Conservation (phyloP, 2,113 vertebrate species). For the Neofelis nebulosa region DNA sequence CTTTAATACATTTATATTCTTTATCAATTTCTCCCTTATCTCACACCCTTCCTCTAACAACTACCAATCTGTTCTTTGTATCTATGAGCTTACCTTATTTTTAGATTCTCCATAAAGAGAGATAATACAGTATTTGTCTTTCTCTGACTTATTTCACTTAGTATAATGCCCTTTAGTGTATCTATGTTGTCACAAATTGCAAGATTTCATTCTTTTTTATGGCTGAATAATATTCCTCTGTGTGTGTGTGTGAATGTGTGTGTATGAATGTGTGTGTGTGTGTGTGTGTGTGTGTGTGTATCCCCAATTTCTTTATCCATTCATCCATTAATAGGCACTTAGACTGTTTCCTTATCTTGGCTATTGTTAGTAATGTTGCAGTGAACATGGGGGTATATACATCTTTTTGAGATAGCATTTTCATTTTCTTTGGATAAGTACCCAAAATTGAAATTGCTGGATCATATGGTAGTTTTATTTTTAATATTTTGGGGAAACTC, state of each 20-base stretch:
- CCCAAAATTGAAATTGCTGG: neutral
- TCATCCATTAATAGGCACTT: neutral
- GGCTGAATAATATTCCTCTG: neutral
- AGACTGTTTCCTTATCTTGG: neutral
- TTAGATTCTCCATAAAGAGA: neutral
- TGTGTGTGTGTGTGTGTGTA: neutral
- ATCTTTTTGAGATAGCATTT: neutral
- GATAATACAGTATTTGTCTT: neutral
- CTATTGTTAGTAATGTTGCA: neutral
- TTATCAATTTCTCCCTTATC: neutral
- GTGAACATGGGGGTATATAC: neutral
- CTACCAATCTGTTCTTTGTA: neutral
- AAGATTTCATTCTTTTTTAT: neutral
- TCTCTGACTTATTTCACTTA: neutral
- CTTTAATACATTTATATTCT: neutral
- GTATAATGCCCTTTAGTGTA: neutral
- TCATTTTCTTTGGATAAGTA: neutral
- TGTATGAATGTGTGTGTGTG: neutral
- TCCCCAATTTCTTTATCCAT: neutral
- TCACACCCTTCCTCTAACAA: neutral
- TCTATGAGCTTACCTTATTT: neutral
- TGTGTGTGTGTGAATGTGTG: neutral
- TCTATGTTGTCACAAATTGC: neutral
- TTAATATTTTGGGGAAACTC: neutral
- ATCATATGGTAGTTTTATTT: neutral